Evolutionary conservation across 1,140 invertebrate genomes (phyloP), one percentile per base, ranked within the genome.

Genomic region (Caenorhabditis brenneri): DNA sequence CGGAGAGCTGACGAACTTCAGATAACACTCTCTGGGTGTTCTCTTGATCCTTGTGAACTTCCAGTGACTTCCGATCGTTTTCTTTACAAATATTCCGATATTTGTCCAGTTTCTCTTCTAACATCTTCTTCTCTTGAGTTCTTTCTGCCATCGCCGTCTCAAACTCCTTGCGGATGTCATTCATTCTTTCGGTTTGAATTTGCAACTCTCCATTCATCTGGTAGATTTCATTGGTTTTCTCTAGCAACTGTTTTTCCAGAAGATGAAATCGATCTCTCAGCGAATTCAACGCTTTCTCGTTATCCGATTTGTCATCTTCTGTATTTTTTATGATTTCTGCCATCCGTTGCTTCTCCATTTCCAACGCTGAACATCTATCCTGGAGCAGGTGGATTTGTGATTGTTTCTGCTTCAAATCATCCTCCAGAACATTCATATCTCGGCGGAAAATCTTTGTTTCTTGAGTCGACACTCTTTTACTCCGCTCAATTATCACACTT

Each of bases 81-180:
- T n/a, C n/a, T n/a, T n/a, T n/a, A n/a, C n/a, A n/a, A n/a, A n/a
- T n/a, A n/a, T n/a, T n/a, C n/a, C n/a, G n/a, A n/a, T n/a, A n/a
- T 36, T 82, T 60, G 4, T 49, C 60, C 39, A 65, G 60, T 24
- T 82, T 82, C 39, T 82, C 78, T n/a, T 51, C 31, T 1, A 80
- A 22, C 10, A 24, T 24, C 10, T 31, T 39, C 10, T 74, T 74
- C 29, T 42, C 65, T 12, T 4, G 16, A 12, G 16, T 24, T 6
- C 6, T 42, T 42, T 74, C 65, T n/a, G 65, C 33, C 29, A 74
- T 42, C 22, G 27, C 42, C n/a, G 29, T 39, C 2, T 42, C 29
- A 19, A n/a, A 74, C 6, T 74, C 36, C 33, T 42, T 31, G 24
- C 65, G 12, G 9, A 74, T 24, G 24, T 24, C n/a, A 16, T 22